Percentiles rank a stretch among this genome's conserved stretches.
Evolutionary conservation across 2,797 vertebrate species (phyloP).

Genomic region (Lindbergichthys nudifrons): DNA sequence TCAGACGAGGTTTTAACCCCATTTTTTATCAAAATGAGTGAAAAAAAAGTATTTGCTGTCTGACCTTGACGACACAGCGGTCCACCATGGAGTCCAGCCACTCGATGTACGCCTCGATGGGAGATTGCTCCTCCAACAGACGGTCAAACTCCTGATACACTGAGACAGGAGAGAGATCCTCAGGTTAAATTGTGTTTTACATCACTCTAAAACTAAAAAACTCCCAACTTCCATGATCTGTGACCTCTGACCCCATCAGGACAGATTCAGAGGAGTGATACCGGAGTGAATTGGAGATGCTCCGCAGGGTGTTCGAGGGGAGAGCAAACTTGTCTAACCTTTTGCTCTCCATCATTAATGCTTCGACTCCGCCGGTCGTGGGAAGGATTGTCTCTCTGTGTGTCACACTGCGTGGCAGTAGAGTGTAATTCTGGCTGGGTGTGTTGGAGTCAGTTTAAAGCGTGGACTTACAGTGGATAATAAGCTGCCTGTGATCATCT

Average conservation of each 20-base stretch:
- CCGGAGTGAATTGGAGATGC: constrained; percentile 73
- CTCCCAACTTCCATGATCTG: constrained; percentile 40
- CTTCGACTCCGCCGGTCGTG: constrained; percentile 79
- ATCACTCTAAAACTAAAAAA: not conserved
- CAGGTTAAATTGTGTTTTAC: not conserved
- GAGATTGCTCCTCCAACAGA: constrained; percentile 96
- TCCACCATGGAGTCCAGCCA: constrained; percentile 99
- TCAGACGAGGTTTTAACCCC: constrained; percentile 1
- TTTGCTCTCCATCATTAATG: constrained; percentile 78
- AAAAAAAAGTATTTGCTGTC: constrained; percentile 54
- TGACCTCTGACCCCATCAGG: constrained; percentile 76
- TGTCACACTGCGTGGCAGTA: constrained; percentile 36
- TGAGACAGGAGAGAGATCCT: constrained; percentile 70
- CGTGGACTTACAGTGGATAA: constrained; percentile 91
- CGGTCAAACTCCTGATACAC: constrained; percentile 99
- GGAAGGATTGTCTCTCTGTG: constrained; percentile 74
- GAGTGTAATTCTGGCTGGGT: constrained; percentile 24
- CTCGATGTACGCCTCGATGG: constrained; percentile 97
- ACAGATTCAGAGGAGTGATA: constrained; percentile 34
- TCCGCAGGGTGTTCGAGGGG: constrained; percentile 72
- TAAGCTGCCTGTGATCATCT: constrained; percentile 97
- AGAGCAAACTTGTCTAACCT: constrained; percentile 84
- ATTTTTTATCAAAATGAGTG: not conserved
- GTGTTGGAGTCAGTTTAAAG: constrained; percentile 25
- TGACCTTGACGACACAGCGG: constrained; percentile 97